Percentiles rank a stretch among this genome's conserved stretches.
These are phyloP conservation scores for Drosophila busckii DNA, from an alignment of 1,140 invertebrate genomes.

Conservation along the genomic window DNA sequence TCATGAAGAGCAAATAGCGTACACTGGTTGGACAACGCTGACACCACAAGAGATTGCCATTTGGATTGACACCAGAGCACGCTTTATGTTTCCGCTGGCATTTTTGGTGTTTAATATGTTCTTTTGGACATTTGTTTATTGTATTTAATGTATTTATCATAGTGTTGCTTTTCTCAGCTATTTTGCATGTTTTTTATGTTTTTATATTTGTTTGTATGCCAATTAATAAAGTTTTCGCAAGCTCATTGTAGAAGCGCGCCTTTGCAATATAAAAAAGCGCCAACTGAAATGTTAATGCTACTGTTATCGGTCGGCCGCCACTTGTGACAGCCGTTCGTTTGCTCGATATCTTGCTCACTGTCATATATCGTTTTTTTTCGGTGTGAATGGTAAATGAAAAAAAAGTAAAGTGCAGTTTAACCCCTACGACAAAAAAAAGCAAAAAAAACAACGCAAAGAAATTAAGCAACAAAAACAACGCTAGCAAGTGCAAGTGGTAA, in stretches of 20 bases:
- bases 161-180: neutral
- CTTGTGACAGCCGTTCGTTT: too few relatives aligned
- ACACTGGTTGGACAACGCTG: slow-evolving; percentile 86
- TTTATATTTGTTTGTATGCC: slow-evolving; percentile 1
- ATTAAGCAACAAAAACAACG: slow-evolving; percentile 66
- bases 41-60: slow-evolving; percentile 91
- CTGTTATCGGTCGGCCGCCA: neutral
- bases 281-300: neutral
- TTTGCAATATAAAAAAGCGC: too few relatives aligned
- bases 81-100: slow-evolving; percentile 87
- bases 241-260: too few relatives aligned
- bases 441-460: slow-evolving; percentile 57
- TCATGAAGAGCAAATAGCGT: slow-evolving; percentile 37
- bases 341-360: too few relatives aligned
- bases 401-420: slow-evolving; percentile 59
- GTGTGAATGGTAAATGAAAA: slow-evolving; percentile 72
- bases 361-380: too few relatives aligned
- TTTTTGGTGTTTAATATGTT: slow-evolving; percentile 91
- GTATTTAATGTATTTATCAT: slow-evolving; percentile 33
- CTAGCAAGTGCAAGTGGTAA: slow-evolving; percentile 64
- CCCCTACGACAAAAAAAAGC: slow-evolving; percentile 46
- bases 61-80: slow-evolving; percentile 88
- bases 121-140: slow-evolving; percentile 89
- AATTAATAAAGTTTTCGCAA: neutral
- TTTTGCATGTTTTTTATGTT: slow-evolving; percentile 9